A percentile compares a stretch with the other conserved stretches of the same genome.
Conservation (phyloP, 1,140 invertebrate species). For the Fopius arisanus region DNA sequence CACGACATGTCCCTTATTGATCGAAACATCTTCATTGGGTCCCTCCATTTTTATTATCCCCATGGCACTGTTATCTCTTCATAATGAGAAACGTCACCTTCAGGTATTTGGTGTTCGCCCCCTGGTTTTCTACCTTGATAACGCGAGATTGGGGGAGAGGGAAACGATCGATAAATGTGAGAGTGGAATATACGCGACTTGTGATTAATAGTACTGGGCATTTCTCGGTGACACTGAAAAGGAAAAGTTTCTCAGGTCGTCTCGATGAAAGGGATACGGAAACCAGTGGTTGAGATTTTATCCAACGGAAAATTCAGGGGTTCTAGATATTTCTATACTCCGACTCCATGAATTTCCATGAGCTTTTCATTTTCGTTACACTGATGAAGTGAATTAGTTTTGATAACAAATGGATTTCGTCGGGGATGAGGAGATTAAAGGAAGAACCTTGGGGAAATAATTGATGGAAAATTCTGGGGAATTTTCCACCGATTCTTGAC, state of each 20-base stretch:
- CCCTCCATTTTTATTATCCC: too few relatives aligned
- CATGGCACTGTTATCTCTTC: too few relatives aligned
- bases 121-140: neutral
- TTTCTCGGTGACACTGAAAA: neutral
- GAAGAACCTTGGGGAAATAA: too few relatives aligned
- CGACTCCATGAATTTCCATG: neutral
- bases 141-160: neutral
- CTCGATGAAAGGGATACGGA: neutral
- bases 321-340: neutral
- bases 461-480: too few relatives aligned
- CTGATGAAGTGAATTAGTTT: too few relatives aligned
- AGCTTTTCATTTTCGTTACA: neutral
- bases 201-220: neutral
- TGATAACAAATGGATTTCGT: too few relatives aligned
- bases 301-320: neutral
- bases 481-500: too few relatives aligned
- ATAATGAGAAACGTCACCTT: too few relatives aligned
- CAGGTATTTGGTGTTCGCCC: neutral
- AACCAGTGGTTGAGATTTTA: neutral
- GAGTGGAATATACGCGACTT: neutral
- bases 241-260: neutral
- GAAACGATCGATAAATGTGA: neutral
- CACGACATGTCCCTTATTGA: too few relatives aligned
- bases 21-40: too few relatives aligned
- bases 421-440: too few relatives aligned